Conservation (phyloP, 2,888 invertebrate species). For the Thereva unica region DNA sequence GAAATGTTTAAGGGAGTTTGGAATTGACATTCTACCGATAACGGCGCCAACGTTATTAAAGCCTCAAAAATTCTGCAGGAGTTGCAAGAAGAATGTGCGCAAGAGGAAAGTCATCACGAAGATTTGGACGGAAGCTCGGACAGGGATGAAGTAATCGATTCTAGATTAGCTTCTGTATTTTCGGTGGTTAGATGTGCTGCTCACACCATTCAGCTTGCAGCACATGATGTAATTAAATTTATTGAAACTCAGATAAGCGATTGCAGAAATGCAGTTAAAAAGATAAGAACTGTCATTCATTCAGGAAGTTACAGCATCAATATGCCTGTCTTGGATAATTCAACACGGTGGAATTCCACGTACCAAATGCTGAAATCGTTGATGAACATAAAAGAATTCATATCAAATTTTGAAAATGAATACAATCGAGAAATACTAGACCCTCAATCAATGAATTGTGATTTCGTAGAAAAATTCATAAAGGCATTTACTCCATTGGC, state of each 20-base stretch:
- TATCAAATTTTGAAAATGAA: constrained; percentile 8
- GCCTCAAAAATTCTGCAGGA: no score
- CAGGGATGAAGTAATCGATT: no score
- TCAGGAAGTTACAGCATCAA: background rate
- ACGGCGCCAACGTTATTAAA: no score
- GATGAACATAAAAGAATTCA: background rate
- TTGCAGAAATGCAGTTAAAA: constrained; percentile 5
- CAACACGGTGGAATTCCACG: constrained; percentile 12
- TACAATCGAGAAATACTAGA: constrained; percentile 1
- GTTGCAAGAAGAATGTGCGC: no score
- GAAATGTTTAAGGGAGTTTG: no score
- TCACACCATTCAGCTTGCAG: constrained; percentile 10
- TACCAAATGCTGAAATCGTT: background rate
- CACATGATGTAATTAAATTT: constrained; percentile 6
- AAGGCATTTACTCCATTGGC: constrained; percentile 1
- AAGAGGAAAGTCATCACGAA: no score
- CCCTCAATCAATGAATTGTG: constrained; percentile 5
- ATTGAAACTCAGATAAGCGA: background rate
- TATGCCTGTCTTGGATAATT: background rate
- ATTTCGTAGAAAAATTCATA: constrained; percentile 14
- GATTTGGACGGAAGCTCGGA: no score
- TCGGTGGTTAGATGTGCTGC: constrained; percentile 9
- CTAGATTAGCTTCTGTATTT: background rate
- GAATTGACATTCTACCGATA: no score
- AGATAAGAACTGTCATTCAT: background rate